Evolutionary conservation across 2,888 invertebrate genomes (phyloP), one percentile per base, ranked within the genome.

Genomic region (Meliscaeva auricollis): DNA sequence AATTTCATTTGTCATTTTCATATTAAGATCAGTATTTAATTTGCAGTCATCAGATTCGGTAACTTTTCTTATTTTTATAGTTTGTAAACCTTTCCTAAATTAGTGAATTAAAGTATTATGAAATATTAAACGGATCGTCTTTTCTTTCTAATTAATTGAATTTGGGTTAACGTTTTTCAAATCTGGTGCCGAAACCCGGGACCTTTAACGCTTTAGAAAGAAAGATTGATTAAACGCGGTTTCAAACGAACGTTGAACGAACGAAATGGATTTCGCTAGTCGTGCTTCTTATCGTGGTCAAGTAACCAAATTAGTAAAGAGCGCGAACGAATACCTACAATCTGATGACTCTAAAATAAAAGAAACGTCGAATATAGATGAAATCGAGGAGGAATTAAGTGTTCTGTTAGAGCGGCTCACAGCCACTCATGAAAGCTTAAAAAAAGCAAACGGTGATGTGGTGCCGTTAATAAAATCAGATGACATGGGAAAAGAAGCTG

Each of bases 101-200:
- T 30, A 26, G 26, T 35, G 15, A 54, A 32, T 54, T 30, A 32
- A 30, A 15, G 20, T 2, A 4, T n/a, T 1, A n/a, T 32, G 26
- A 15, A 54, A 54, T 32, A 50, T 50, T 22, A 22, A 50, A 50
- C 50, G 50, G 50, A 50, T 50, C 50, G 32, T 26, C 1, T 30
- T 54, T 26, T 54, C 15, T 35, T 35, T 56, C 35, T 9, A 13
- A n/a, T 30, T 30, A 30, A 8, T 30, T 30, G 26, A 2, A 26
- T n/a, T 54, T 54, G 30, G 54, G 9, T 22, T 0, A 52, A 52
- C 52, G 52, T 32, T 54, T 54, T 54, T 58, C 2, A 58, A 58
- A 74, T 74, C 50, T 74, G 62, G 73, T 74, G 64, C 64, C 54
- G 64, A 74, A 74, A 62, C 54, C 73, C 64, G 54, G 73, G 62